Base-by-base conservation (phyloP, 2,888 invertebrate species). In the Eilema sororculum region DNA sequence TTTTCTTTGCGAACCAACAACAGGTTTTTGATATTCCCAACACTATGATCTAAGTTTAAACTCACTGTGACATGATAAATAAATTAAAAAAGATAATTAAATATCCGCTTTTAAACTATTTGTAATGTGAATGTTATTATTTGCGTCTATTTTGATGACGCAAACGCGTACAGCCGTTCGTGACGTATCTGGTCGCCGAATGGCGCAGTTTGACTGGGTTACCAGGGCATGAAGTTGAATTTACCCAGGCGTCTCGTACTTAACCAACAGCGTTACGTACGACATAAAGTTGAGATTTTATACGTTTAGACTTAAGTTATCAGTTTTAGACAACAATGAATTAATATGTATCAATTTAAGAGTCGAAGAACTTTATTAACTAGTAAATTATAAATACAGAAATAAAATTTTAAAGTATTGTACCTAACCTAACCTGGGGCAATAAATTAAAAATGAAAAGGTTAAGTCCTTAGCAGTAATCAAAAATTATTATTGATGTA, bases 201-300 rank as follows among this genome's bases (percentile, higher is more conserved):
- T 92, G 92, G 92, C 92, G 92, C 91, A 93, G 89, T 88, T 85
- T 41, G 70, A 13, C 60, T 67, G 86, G 83, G 90, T 84, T 92
- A 89, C 90, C 86, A 87, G 67, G 22, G 25, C 24, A n/a, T 3
- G 3, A 64, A 65, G 57, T 41, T 0, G 67, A 63, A 63, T 68
- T 72, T 73, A 72, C 76, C 61, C 61, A 12, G 10, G 20, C 37
- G n/a, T n/a, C 5, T 46, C 6, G 62, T 58, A 25, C 46, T 65
- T 37, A 46, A 46, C 16, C n/a, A n/a, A n/a, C n/a, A n/a, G n/a
- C n/a, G n/a, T n/a, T n/a, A n/a, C n/a, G n/a, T 46, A 6, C 52
- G 52, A 52, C 0, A 52, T 9, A n/a, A 52, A 52, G 20, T 52
- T 52, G 4, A n/a, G 12, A 37, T 10, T 37, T 33, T 37, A 37